Percentiles rank a stretch among this genome's conserved stretches.
Conservation (phyloP, 1,140 invertebrate species). For the Dendrolimus kikuchii region DNA sequence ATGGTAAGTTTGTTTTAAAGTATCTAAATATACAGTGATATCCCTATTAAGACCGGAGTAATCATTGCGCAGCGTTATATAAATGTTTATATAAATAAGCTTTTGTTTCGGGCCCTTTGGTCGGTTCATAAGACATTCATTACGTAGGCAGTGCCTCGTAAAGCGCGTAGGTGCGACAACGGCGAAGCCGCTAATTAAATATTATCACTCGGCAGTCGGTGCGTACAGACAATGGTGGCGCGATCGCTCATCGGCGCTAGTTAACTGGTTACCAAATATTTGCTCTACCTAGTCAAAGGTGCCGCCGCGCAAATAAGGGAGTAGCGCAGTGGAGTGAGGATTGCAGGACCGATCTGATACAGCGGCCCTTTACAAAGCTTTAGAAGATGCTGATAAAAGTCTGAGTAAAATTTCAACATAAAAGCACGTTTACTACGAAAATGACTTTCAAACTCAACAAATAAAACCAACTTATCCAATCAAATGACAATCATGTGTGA, state of each 20-base stretch:
- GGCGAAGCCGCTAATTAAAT: constrained; percentile 60
- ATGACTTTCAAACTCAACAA: no score
- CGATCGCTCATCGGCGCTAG: constrained; percentile 53
- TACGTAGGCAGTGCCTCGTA: constrained; percentile 16
- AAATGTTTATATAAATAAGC: constrained; percentile 45
- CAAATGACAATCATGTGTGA: no score
- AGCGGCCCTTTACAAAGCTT: constrained; percentile 17
- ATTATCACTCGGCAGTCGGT: constrained; percentile 57
- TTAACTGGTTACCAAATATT: constrained; percentile 65
- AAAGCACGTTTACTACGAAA: constrained; percentile 5
- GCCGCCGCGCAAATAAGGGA: constrained; percentile 44
- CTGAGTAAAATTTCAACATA: constrained; percentile 22
- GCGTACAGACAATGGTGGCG: constrained; percentile 48
- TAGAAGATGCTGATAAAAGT: constrained; percentile 35
- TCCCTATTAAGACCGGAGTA: constrained; percentile 43
- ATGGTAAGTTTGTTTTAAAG: constrained; percentile 11
- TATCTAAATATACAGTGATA: constrained; percentile 24
- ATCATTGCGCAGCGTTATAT: constrained; percentile 37
- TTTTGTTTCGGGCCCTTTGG: constrained; percentile 45
- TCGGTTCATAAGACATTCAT: constrained; percentile 29
- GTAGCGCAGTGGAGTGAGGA: constrained; percentile 13
- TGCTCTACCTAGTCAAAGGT: constrained; percentile 51
- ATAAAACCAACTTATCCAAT: no score
- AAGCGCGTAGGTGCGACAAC: constrained; percentile 49
- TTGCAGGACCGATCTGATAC: constrained; percentile 28